Evolutionary conservation across 1,140 invertebrate genomes (phyloP).

Genomic region (Paralvinella palmiformis): DNA sequence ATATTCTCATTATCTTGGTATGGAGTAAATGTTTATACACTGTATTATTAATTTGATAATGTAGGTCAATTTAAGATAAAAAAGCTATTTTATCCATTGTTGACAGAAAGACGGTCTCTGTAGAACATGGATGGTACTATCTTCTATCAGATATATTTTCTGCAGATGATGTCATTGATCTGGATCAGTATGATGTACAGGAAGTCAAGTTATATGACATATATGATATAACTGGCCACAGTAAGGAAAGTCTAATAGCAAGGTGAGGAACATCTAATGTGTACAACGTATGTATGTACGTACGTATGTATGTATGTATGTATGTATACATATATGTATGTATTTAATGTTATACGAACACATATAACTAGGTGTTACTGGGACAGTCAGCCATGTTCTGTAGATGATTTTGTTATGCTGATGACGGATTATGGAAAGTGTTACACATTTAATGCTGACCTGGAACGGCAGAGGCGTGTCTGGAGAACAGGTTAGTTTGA

Average conservation of each 20-base stretch:
- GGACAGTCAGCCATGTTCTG: constrained; percentile 22
- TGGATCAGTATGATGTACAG: background rate
- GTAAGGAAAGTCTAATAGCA: background rate
- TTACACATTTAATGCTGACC: constrained; percentile 25
- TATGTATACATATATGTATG: no score
- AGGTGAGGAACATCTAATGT: no score
- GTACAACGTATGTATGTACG: no score
- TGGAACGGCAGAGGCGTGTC: constrained; percentile 11
- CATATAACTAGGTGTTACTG: constrained; percentile 27
- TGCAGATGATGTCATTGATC: no score
- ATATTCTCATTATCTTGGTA: background rate
- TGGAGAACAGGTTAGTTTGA: background rate
- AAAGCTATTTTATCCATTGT: background rate
- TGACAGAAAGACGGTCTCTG: background rate
- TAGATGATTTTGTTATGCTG: constrained; percentile 23
- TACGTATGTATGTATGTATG: no score
- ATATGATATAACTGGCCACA: background rate
- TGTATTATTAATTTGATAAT: background rate
- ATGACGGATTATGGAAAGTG: constrained; percentile 33
- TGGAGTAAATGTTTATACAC: background rate
- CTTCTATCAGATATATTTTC: no score
- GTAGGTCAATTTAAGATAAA: background rate
- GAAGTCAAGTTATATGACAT: background rate
- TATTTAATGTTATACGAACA: background rate
- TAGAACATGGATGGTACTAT: no score